These are phyloP conservation scores for Tribolium freemani DNA, from an alignment of 2,888 invertebrate genomes.

Conservation along the genomic window DNA sequence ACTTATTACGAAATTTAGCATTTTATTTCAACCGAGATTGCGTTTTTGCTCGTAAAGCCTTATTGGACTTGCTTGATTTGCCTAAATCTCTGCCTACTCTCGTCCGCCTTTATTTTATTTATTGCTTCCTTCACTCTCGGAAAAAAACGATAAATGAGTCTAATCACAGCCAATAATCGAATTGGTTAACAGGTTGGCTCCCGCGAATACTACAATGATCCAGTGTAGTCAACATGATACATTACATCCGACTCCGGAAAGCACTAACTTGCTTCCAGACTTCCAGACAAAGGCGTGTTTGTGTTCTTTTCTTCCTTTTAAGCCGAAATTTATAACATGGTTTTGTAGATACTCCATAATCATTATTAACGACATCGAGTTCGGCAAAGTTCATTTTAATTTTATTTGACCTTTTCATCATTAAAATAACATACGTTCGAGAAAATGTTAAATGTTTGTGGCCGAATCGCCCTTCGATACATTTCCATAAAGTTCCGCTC, in stretches of 20 bases:
- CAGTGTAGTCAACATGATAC: slow-evolving; percentile 1
- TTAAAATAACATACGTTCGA: neutral
- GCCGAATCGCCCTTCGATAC: neutral
- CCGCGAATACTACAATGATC: neutral
- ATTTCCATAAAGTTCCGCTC: slow-evolving; percentile 21
- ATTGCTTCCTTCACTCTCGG: neutral
- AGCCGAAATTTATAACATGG: neutral
- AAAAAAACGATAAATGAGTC: slow-evolving; percentile 13
- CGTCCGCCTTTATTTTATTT: neutral
- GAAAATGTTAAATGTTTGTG: slow-evolving; percentile 5
- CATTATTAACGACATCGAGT: neutral
- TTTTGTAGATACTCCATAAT: neutral
- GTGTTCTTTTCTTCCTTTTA: neutral
- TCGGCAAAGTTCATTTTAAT: neutral
- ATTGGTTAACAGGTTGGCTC: slow-evolving; percentile 20
- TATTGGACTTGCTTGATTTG: no score
- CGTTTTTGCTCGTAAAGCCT: no score
- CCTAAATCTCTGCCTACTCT: neutral
- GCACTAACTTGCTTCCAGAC: neutral
- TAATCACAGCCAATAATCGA: slow-evolving; percentile 14
- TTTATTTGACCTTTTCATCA: neutral
- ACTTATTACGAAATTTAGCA: no score
- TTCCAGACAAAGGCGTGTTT: neutral
- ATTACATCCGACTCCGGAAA: slow-evolving; percentile 6
- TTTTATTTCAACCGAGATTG: no score